Percentiles rank a stretch among this genome's conserved stretches.
Conservation (phyloP, 2,888 invertebrate species). For the Drosophila ustulata region DNA sequence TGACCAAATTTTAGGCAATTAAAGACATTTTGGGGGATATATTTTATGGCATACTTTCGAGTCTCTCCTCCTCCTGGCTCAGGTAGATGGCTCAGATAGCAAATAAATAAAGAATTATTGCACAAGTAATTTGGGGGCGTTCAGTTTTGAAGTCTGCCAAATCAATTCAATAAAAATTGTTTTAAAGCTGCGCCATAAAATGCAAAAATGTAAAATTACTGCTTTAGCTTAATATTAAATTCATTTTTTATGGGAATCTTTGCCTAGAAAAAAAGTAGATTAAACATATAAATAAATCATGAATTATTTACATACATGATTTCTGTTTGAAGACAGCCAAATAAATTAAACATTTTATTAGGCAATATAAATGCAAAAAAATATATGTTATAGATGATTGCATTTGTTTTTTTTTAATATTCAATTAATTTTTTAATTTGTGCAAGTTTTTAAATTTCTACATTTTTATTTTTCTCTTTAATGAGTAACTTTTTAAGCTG, state of each 20-base stretch:
- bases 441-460: too few relatives aligned
- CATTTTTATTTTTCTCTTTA: too few relatives aligned
- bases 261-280: too few relatives aligned
- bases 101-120: constrained; percentile 20
- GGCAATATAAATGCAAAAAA: not conserved
- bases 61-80: constrained; percentile 1
- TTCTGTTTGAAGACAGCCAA: too few relatives aligned
- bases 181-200: not conserved
- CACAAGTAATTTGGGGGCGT: constrained; percentile 17
- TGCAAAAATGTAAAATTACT: not conserved
- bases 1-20: constrained; percentile 63
- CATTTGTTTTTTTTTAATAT: too few relatives aligned
- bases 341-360: not conserved
- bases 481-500: too few relatives aligned
- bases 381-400: too few relatives aligned
- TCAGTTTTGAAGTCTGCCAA: not conserved
- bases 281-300: too few relatives aligned
- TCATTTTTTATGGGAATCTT: not conserved
- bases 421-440: too few relatives aligned
- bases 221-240: not conserved
- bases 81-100: constrained; percentile 40
- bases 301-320: too few relatives aligned
- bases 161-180: constrained; percentile 16
- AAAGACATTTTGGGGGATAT: constrained; percentile 59
- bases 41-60: constrained; percentile 58